Percentiles rank a stretch among this genome's conserved stretches.
These are phyloP conservation scores for Formica exsecta DNA, from an alignment of 1,140 invertebrate genomes.

Conservation along the genomic window DNA sequence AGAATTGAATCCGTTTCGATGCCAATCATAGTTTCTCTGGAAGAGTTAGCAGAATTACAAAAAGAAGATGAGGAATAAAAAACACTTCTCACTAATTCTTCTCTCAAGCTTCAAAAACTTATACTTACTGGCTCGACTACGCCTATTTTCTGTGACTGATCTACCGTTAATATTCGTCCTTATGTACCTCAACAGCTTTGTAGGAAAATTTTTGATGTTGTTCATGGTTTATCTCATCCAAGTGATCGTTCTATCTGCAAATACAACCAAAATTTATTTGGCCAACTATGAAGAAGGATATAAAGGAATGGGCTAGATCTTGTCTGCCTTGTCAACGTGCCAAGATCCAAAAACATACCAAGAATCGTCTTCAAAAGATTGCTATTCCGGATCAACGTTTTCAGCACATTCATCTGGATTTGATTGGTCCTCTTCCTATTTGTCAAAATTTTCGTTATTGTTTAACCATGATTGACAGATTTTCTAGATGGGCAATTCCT, in stretches of 20 bases:
- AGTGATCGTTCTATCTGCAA: background rate
- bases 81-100: background rate
- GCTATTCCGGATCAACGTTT: background rate
- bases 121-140: background rate
- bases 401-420: too few relatives aligned
- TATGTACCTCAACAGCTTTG: slow-evolving; percentile 1
- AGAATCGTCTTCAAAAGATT: background rate
- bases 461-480: slow-evolving; percentile 12
- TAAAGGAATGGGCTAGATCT: background rate
- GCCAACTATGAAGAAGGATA: slow-evolving; percentile 16
- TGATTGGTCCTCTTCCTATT: too few relatives aligned
- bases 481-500: background rate
- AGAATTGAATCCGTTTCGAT: background rate
- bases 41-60: background rate
- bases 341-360: slow-evolving; percentile 3
- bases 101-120: background rate
- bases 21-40: background rate
- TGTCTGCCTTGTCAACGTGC: slow-evolving; percentile 21
- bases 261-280: background rate
- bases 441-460: background rate
- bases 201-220: background rate
- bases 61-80: background rate
- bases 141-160: background rate
- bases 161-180: background rate
- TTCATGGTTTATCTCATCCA: slow-evolving; percentile 1